Base-by-base conservation (phyloP, 2,113 vertebrate species). In the Labeo catla region DNA sequence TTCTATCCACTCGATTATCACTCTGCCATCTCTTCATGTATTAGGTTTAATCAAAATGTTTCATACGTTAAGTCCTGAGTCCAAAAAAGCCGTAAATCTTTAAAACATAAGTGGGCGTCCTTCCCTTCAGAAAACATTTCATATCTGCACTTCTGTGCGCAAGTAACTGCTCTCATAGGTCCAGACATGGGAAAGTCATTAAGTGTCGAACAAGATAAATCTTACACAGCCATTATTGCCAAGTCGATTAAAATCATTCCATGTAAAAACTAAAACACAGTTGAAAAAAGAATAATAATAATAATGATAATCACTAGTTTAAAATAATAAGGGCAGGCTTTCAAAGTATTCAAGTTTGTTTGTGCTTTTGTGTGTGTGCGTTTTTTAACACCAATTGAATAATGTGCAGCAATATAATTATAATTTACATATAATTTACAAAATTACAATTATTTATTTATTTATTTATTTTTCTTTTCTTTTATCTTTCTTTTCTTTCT, bases 161-260 rank as follows among this genome's bases (percentile, higher is more conserved):
- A 81, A 50, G 73, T 39, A 11, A 39, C 50, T 80, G 74, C 16
- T 50, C 13, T 2, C 68, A 49, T 43, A 49, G 61, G 49, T 68
- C 45, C 68, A 70, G 76, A 87, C 68, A 87, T 21, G 54, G 76
- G 54, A 89, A 76, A 77, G 70, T 72, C 34, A 86, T 84, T 77
- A 28, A 78, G 73, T 76, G 84, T 81, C 15, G 76, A 85, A 21
- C 39, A 74, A 57, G 57, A 88, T 88, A 45, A 87, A 88, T 87
- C 76, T 77, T 8, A 83, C 16, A 52, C 12, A n/a, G 23, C 66
- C 65, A 59, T 66, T 70, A 4, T 21, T 66, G 72, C 68, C 82
- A 81, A 34, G 78, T 88, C 45, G 61, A n/a, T 83, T 63, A 45
- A 73, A 73, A 73, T 11, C 9, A n/a, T 73, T 73, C 43, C 39